Conservation (phyloP, 2,113 vertebrate species). For the Syrrhaptes paradoxus region DNA sequence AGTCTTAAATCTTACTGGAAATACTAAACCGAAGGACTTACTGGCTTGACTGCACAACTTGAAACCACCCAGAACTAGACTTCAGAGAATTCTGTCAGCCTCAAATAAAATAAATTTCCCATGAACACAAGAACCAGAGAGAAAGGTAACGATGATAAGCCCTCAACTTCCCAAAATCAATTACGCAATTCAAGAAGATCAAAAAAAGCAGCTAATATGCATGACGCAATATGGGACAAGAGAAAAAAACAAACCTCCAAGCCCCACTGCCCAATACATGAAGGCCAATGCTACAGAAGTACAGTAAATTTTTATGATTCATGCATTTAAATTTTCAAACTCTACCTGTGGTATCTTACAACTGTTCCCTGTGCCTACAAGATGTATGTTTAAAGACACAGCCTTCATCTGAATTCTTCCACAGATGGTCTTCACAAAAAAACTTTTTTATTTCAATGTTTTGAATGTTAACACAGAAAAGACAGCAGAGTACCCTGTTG, state of each 20-base stretch:
- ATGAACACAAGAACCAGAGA: neutral
- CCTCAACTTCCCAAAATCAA: neutral
- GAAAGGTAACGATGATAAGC: neutral
- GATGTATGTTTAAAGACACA: neutral
- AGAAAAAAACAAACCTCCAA: fast-evolving
- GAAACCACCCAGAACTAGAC: neutral
- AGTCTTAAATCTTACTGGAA: neutral
- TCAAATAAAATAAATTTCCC: neutral
- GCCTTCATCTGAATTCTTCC: neutral
- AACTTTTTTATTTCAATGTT: neutral
- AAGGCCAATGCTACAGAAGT: neutral
- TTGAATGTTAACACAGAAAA: neutral
- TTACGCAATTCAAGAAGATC: neutral
- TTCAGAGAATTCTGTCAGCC: neutral
- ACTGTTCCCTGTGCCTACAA: neutral
- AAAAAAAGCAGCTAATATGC: neutral
- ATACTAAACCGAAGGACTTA: neutral
- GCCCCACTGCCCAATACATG: neutral
- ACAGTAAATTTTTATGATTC: neutral
- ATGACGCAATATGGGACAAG: neutral
- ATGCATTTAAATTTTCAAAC: neutral
- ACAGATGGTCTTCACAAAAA: neutral
- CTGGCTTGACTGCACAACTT: neutral
- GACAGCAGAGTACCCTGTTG: neutral
- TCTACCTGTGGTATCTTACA: neutral